Conservation (phyloP, 2,113 vertebrate genomes). For the Engystomops pustulosus region DNA sequence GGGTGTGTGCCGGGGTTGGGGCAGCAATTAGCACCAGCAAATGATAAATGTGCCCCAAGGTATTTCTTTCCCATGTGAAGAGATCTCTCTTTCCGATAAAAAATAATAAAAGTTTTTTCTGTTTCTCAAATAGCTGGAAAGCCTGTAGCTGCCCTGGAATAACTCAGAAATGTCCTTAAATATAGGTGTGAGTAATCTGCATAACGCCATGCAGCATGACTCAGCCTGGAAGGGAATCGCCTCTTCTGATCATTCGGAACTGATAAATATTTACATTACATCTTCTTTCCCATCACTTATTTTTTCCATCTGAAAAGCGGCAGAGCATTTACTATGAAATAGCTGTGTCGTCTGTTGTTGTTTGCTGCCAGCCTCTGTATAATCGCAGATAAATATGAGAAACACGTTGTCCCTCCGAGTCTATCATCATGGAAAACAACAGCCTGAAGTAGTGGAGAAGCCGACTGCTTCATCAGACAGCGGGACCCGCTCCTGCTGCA, state of each 20-base stretch:
- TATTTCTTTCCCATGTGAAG: no score
- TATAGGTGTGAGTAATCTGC: no score
- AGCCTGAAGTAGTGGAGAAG: conserved; percentile 12
- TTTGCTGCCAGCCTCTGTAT: conserved; percentile 11
- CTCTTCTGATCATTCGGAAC: not conserved
- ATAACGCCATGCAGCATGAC: not conserved
- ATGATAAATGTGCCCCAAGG: no score
- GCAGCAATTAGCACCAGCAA: no score
- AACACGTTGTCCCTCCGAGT: conserved; percentile 3
- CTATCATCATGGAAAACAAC: conserved; percentile 12
- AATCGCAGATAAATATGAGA: conserved; percentile 38
- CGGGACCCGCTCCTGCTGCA: not conserved
- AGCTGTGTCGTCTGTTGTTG: not conserved
- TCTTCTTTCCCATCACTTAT: conserved; percentile 8
- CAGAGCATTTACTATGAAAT: conserved; percentile 6
- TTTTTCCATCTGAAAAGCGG: not conserved
- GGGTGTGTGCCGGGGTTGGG: no score
- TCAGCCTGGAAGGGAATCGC: not conserved
- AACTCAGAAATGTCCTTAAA: no score
- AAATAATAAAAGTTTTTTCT: not conserved
- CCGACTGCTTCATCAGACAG: conserved; percentile 34
- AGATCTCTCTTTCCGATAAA: no score
- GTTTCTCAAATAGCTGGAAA: not conserved
- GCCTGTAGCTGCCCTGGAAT: no score
- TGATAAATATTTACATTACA: not conserved